phyloP scores from a whole-genome alignment of 2,888 invertebrate species.

The Hemicrepidius hirtus region DNA sequence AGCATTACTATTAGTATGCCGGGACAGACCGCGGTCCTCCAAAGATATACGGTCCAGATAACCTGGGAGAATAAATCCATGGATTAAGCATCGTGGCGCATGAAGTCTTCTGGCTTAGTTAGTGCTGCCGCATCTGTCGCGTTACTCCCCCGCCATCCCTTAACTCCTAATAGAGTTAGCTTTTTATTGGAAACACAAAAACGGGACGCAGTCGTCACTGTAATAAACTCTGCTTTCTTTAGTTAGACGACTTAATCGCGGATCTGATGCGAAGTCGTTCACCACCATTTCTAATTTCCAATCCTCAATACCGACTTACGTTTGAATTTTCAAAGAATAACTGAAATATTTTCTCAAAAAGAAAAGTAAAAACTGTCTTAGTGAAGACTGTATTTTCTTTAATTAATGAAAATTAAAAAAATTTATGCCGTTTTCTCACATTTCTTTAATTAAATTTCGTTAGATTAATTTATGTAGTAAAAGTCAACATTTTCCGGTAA shows the following conservation, averaged over 20 bases:
- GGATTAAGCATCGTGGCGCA: conserved; percentile 69
- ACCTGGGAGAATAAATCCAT: conserved; percentile 71
- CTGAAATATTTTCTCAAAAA: no score
- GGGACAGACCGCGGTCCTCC: conserved; percentile 69
- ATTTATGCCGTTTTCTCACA: no score
- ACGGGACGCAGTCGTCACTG: conserved; percentile 44
- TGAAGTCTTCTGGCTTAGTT: conserved; percentile 62
- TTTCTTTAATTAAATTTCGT: no score
- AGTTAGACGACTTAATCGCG: conserved; percentile 42
- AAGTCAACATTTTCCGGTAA: no score
- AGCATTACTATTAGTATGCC: conserved; percentile 72
- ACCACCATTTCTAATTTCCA: conserved; percentile 4
- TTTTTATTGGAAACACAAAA: conserved; percentile 49
- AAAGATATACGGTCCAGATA: conserved; percentile 72
- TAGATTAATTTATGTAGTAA: no score
- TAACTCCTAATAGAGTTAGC: conserved; percentile 48
- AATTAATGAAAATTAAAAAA: no score
- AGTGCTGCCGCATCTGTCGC: conserved; percentile 51
- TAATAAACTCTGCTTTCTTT: conserved; percentile 49
- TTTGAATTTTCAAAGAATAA: no score
- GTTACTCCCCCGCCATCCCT: conserved; percentile 33
- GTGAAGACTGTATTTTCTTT: no score
- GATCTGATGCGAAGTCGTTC: conserved; percentile 20
- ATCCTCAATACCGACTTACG: conserved; percentile 5
- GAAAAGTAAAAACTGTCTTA: no score